Base-by-base conservation (phyloP, 2,888 invertebrate genomes). In the Eilema griseolum region DNA sequence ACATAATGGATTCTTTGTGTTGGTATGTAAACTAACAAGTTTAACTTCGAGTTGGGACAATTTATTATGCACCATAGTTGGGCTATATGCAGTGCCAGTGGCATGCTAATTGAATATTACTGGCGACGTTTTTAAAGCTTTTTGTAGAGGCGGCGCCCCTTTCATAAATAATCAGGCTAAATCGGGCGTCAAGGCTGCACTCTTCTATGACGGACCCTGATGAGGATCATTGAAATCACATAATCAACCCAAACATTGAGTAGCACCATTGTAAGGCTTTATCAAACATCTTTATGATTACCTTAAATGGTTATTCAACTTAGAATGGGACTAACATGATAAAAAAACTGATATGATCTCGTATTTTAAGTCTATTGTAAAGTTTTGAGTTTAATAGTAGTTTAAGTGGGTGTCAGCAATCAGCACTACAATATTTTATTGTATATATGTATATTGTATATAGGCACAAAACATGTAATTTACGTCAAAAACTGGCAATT, bases 81-180 rank as follows among this genome's bases (percentile, higher is more conserved):
- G 84, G 83, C 71, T 41, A 67, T 74, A 76, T 80, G 77, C 74
- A 81, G 78, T 79, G 81, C 80, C 82, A 78, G 81, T 82, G 85
- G 81, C 82, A 79, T 83, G 80, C 83, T 93, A 94, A 94, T 89
- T 89, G 86, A 92, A 91, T 33, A n/a, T 94, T 94, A 93, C 89
- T 82, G 85, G 88, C 86, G 89, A 90, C 90, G 84, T 92, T 93
- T 93, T 93, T 93, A 94, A 92, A 93, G 93, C 93, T 92, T 93
- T 93, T 93, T 92, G 89, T 89, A 84, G 87, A 84, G 89, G 66
- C 77, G 81, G 85, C 87, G 84, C 85, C 85, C 86, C 85, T 85
- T 88, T 91, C 88, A 85, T 85, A 86, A 87, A 90, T 92, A 92
- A 93, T 93, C 90, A 93, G 86, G 86, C 90, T 92, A 92, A 92